These are phyloP conservation scores for Eustalomyia histrio DNA, from an alignment of 2,888 invertebrate genomes.

Conservation along the genomic window DNA sequence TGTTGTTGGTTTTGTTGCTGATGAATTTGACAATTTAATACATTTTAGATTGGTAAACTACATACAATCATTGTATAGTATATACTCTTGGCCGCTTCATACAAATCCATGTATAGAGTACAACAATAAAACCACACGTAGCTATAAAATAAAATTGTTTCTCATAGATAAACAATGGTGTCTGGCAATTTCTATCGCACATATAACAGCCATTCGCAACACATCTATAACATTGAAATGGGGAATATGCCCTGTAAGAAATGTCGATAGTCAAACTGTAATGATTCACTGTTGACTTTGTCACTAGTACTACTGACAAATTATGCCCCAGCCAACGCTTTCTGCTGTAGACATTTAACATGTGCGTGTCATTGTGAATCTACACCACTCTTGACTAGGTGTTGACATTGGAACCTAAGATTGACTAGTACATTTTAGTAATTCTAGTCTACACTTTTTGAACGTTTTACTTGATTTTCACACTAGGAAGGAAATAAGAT, in stretches of 20 bases:
- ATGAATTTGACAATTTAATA: conserved; percentile 57
- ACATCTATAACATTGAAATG: background rate
- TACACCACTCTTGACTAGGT: too few species aligned
- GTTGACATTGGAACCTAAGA: too few species aligned
- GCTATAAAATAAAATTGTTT: conserved; percentile 42
- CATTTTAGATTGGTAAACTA: conserved; percentile 49
- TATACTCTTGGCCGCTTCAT: background rate
- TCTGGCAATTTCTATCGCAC: conserved; percentile 32
- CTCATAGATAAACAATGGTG: conserved; percentile 44
- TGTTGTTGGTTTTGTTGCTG: conserved; percentile 13
- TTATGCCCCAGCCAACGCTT: too few species aligned
- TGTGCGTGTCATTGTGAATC: too few species aligned
- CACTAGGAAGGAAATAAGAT: too few species aligned
- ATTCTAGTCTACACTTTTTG: too few species aligned
- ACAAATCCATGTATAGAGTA: background rate
- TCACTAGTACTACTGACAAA: too few species aligned
- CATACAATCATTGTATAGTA: background rate
- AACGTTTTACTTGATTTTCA: too few species aligned
- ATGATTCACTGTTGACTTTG: too few species aligned
- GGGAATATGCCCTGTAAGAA: background rate
- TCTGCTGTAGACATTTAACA: too few species aligned
- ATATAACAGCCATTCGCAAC: background rate
- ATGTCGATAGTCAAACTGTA: too few species aligned
- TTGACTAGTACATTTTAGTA: too few species aligned
- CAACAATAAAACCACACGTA: conserved; percentile 23